Evolutionary conservation across 2,113 vertebrate genomes (phyloP), one percentile per base, ranked within the genome.

Genomic region (Tringa solitaria): DNA sequence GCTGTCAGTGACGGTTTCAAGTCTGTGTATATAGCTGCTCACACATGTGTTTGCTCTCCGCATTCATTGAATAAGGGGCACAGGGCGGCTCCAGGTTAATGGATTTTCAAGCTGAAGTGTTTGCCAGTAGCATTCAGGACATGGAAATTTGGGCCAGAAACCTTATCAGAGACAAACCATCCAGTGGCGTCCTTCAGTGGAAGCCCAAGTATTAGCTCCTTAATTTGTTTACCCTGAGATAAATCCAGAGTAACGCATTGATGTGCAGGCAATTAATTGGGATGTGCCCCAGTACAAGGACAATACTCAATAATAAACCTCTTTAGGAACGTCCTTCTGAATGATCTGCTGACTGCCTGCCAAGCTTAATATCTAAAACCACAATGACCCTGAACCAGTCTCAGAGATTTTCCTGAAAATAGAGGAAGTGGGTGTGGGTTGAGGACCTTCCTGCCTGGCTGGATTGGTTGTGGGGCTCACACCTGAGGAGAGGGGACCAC

Each of bases 51-150:
- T 92, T 96, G 92, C 68, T 89, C 72, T 94, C 50, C 2, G 2
- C 88, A 50, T 92, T 84, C 73, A 61, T 7, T 86, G 92, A 85
- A 46, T 43, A 45, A 87, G 43, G 89, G 80, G 69, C 92, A 75
- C 0, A 8, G 61, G 61, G 81, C 54, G 26, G n/a, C 57, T 89
- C 91, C 73, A 96, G 84, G 89, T 91, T 96, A 94, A 96, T 91
- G 95, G 89, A 79, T 96, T 89, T 97, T 96, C 94, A 95, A 95
- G 94, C 77, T 96, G 89, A 91, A 89, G 37, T 87, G 74, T 92
- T 95, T 95, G 74, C 48, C 81, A 76, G 70, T 73, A 91, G 89
- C 81, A 79, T 63, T 89, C 45, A 85, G 61, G 61, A 92, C 74
- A 61, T 80, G 65, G 91, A 80, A 91, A 96, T 92, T 82, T 87